Percentiles rank a stretch among this genome's conserved stretches.
phyloP scores from a whole-genome alignment of 1,140 invertebrate genomes.

The Sycophila sp. region DNA sequence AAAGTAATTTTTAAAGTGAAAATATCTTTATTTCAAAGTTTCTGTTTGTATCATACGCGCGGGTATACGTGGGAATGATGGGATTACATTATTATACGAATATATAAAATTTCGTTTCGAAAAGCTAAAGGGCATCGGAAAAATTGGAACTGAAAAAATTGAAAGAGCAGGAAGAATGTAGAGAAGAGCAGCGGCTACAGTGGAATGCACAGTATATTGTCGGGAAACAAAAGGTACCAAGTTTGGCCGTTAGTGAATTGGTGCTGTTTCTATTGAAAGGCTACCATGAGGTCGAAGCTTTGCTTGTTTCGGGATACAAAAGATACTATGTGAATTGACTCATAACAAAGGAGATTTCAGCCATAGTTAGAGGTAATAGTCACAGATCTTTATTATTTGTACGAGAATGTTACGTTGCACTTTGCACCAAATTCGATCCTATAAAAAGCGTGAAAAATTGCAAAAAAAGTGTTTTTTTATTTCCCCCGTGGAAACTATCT shows the following conservation, averaged over 20 bases:
- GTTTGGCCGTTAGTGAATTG: constrained; percentile 38
- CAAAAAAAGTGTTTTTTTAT: no score
- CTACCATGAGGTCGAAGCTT: constrained; percentile 30
- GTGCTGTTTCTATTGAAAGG: constrained; percentile 39
- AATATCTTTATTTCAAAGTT: no score
- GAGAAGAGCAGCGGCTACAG: constrained; percentile 3
- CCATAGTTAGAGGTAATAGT: constrained; percentile 32
- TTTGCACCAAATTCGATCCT: no score
- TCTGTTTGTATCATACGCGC: no score
- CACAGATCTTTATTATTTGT: constrained; percentile 9
- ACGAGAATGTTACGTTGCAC: no score
- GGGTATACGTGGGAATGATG: no score
- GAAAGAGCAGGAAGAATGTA: neutral
- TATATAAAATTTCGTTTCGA: no score
- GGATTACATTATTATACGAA: no score
- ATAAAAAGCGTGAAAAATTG: no score
- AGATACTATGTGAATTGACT: constrained; percentile 30
- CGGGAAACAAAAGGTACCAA: constrained; percentile 33
- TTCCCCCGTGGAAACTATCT: no score
- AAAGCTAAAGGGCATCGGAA: no score
- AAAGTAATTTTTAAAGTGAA: no score
- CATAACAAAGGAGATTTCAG: constrained; percentile 8
- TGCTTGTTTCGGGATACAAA: constrained; percentile 35
- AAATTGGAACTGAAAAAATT: neutral
- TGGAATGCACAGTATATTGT: constrained; percentile 10